Percentiles rank a stretch among this genome's conserved stretches.
phyloP scores from a whole-genome alignment of 2,113 vertebrate genomes.

The Catharus minimus region DNA sequence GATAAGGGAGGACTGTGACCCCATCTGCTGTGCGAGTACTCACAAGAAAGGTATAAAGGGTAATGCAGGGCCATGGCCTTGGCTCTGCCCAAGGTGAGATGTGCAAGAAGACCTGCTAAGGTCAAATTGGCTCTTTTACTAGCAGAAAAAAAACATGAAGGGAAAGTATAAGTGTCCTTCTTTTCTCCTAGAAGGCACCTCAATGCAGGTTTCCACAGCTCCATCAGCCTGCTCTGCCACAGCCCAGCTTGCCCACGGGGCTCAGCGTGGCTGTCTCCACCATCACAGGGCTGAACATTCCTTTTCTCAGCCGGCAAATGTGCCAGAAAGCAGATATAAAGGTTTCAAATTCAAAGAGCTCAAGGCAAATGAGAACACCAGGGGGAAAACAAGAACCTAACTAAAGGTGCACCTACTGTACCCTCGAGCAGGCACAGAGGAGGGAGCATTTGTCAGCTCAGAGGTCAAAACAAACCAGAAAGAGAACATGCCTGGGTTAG shows the following conservation, averaged over 20 bases:
- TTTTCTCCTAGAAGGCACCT: neutral
- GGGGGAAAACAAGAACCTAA: fast-evolving
- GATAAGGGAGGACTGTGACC: neutral
- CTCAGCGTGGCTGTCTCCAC: fast-evolving
- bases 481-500: neutral
- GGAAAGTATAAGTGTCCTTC: neutral
- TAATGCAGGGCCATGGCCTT: neutral
- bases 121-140: neutral
- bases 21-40: fast-evolving
- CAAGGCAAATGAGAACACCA: fast-evolving
- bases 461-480: neutral
- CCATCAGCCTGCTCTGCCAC: neutral
- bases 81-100: neutral
- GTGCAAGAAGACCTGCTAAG: neutral
- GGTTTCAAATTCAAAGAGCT: neutral
- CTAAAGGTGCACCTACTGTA: neutral
- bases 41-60: neutral
- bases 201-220: neutral
- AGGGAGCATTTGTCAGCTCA: neutral
- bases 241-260: neutral
- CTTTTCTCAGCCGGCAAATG: neutral
- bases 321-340: neutral
- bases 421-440: neutral
- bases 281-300: neutral
- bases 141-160: neutral